Base-by-base conservation (phyloP, 2,797 vertebrate genomes). In the Acanthis flammea region DNA sequence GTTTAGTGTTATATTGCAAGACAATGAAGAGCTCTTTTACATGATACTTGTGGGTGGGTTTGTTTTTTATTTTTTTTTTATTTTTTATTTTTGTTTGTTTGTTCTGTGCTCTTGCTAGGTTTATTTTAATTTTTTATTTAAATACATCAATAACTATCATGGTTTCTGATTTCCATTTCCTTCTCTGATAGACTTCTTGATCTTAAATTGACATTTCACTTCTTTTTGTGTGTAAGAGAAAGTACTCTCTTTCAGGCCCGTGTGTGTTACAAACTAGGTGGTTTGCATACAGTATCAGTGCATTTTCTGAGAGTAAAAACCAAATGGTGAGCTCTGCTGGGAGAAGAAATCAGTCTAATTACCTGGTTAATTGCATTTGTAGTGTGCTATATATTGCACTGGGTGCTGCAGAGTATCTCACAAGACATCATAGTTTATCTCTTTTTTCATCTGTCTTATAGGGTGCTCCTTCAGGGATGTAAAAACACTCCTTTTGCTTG, bases 361-460 rank as follows among this genome's bases (percentile, higher is more conserved):
- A 71, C 44, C 37, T 79, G 71, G 33, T 90, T 97, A 95, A 95
- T 94, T 94, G 60, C 24, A 27, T 89, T 90, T 96, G 27, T 86
- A 15, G 53, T 8, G 3, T 25, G 33, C 31, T 53, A 10, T 85
- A 22, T 50, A 70, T 66, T 88, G 31, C 42, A 35, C 31, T 79
- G 60, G 68, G 25, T 41, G 19, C 42, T 86, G 65, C 80, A 55
- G 84, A 42, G 16, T 84, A 17, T 77, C 53, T 94, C 61, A 70
- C n/a, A 87, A 74, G 60, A 25, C 39, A 44, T 91, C 16, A 7
- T 51, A 70, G 54, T 50, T 92, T 63, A 30, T 10, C 37, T 70
- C 19, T 6, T 10, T 86, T 90, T 68, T 62, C 6, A 35, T 50
- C 31, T 82, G 0, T n/a, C 12, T 77, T 90, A 17, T 2, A 37